Evolutionary conservation across 2,113 vertebrate species (phyloP).

Genomic region (Hiodon tergisus): DNA sequence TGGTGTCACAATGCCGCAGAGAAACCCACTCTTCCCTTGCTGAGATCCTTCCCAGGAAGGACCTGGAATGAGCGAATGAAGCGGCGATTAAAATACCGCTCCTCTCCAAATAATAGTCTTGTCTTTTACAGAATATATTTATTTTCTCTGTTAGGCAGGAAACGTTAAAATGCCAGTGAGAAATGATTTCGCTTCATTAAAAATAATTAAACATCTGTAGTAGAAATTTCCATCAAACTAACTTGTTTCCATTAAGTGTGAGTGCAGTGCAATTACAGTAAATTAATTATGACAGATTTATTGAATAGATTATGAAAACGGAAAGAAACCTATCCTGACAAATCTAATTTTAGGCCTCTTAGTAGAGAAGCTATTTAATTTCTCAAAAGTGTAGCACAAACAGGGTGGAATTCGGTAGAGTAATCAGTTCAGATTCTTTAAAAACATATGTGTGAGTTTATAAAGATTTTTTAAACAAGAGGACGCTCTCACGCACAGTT

Average conservation of each 20-base stretch:
- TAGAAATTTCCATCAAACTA: conserved; percentile 4
- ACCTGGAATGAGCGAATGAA: too few species aligned
- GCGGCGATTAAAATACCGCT: neutral
- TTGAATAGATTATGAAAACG: neutral
- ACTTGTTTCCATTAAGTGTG: neutral
- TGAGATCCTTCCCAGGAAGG: too few species aligned
- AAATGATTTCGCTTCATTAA: conserved; percentile 5
- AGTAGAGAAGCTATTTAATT: neutral
- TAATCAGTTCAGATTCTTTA: too few species aligned
- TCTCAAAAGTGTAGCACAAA: neutral
- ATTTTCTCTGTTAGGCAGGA: neutral
- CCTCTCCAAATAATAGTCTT: neutral
- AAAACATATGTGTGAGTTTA: too few species aligned
- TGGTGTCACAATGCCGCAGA: conserved; percentile 2
- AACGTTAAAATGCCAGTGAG: neutral
- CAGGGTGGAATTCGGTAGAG: too few species aligned
- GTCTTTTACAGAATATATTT: neutral
- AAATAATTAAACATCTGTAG: conserved; percentile 13
- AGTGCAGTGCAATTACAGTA: neutral
- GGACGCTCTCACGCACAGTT: too few species aligned
- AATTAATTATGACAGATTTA: conserved; percentile 5
- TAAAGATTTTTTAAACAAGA: too few species aligned
- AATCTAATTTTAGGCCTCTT: neutral
- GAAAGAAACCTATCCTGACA: neutral
- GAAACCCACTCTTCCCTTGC: too few species aligned